Percentiles rank a stretch among this genome's conserved stretches.
phyloP scores from a whole-genome alignment of 2,888 invertebrate genomes.

The Portevinia maculata region DNA sequence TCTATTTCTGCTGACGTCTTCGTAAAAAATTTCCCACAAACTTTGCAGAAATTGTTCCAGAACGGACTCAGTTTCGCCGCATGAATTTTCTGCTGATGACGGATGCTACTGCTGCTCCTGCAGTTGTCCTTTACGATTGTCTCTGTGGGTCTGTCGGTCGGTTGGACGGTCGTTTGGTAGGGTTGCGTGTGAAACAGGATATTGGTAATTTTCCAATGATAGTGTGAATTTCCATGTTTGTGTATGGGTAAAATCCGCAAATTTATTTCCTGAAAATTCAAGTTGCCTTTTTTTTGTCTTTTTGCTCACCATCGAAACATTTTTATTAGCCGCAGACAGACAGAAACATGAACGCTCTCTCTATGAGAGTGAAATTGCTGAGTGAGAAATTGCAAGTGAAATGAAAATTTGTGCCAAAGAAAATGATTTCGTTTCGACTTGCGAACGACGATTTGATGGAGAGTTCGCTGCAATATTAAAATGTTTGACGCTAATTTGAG shows the following conservation, averaged over 20 bases:
- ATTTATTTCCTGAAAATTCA: constrained; percentile 46
- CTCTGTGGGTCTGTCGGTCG: constrained; percentile 2
- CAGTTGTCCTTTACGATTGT: constrained; percentile 48
- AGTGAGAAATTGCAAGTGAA: constrained; percentile 4
- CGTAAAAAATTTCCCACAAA: constrained; percentile 50
- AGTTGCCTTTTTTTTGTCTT: constrained; percentile 6
- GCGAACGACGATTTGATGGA: constrained; percentile 9
- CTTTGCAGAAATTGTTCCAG: constrained; percentile 44
- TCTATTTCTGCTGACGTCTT: constrained; percentile 58
- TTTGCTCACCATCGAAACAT: constrained; percentile 14
- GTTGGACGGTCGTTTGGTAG: background rate
- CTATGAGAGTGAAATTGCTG: constrained; percentile 2
- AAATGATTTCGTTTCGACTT: constrained; percentile 14
- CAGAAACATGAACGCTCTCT: constrained; percentile 24
- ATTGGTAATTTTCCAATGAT: constrained; percentile 56
- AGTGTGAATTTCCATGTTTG: constrained; percentile 1
- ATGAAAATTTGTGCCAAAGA: background rate
- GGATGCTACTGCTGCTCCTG: constrained; percentile 18
- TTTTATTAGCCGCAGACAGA: constrained; percentile 60
- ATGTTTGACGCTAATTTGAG: constrained; percentile 10
- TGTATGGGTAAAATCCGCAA: constrained; percentile 9
- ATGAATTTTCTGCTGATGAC: constrained; percentile 66
- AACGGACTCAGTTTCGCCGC: constrained; percentile 25
- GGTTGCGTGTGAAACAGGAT: constrained; percentile 44
- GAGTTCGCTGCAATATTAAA: constrained; percentile 9